phyloP scores from a whole-genome alignment of 1,140 invertebrate species.

The Bombus soroeensis region DNA sequence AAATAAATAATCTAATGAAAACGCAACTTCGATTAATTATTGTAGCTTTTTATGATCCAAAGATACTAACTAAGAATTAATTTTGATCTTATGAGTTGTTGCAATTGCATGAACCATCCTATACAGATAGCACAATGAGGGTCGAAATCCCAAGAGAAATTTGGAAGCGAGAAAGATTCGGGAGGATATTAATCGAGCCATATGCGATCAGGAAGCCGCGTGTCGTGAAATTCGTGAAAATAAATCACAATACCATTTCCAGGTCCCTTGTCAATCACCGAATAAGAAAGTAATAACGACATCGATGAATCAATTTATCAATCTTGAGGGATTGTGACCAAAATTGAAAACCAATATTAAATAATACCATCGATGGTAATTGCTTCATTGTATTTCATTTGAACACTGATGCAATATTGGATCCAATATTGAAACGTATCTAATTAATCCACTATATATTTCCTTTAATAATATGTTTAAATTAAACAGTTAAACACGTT shows the following conservation, averaged over 20 bases:
- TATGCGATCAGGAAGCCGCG: neutral
- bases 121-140: constrained; percentile 2
- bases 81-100: neutral
- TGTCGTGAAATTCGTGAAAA: neutral
- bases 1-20: neutral
- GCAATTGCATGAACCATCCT: neutral
- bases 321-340: neutral
- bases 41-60: neutral
- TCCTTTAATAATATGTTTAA: neutral
- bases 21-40: neutral
- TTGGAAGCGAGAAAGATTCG: neutral
- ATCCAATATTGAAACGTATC: neutral
- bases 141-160: constrained; percentile 49
- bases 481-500: neutral
- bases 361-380: neutral
- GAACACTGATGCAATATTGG: neutral
- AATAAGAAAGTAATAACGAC: neutral
- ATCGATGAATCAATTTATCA: neutral
- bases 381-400: neutral
- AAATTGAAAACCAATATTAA: neutral
- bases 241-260: no score
- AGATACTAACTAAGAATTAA: neutral
- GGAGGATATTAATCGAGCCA: neutral
- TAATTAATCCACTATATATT: neutral
- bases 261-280: constrained; percentile 9